These are phyloP conservation scores for Cololabis saira DNA, from an alignment of 2,113 vertebrate species.

Conservation along the genomic window DNA sequence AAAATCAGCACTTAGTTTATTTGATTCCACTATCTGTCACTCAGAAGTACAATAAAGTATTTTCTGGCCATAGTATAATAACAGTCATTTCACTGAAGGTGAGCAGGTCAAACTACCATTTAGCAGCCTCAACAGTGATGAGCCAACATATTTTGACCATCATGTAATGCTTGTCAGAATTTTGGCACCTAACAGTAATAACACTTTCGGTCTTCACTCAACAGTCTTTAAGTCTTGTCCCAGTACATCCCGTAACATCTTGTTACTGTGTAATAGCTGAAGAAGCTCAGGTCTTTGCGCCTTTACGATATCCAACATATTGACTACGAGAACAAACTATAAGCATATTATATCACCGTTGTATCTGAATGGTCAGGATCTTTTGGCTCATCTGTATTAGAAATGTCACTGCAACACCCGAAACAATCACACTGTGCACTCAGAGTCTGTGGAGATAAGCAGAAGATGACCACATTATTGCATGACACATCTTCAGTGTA, in stretches of 20 bases:
- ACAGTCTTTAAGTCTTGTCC: too few relatives aligned
- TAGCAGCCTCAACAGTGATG: slow-evolving; percentile 1
- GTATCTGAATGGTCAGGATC: slow-evolving; percentile 3
- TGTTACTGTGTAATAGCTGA: too few relatives aligned
- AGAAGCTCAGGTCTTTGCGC: too few relatives aligned
- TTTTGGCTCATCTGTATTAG: slow-evolving; percentile 13
- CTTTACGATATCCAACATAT: too few relatives aligned
- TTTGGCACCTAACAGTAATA: background rate
- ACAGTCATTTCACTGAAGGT: slow-evolving; percentile 3
- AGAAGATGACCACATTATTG: slow-evolving; percentile 89
- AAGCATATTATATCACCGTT: background rate
- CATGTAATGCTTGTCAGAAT: background rate
- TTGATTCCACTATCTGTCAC: slow-evolving; percentile 5
- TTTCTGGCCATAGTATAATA: slow-evolving; percentile 29
- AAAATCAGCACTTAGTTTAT: background rate
- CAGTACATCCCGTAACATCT: too few relatives aligned
- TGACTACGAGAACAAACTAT: background rate
- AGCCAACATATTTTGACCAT: slow-evolving; percentile 16
- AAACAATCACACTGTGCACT: background rate
- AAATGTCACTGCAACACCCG: background rate
- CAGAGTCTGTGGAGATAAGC: slow-evolving; percentile 75
- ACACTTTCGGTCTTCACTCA: too few relatives aligned
- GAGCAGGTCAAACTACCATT: background rate
- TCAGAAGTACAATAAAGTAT: background rate
- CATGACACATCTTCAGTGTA: slow-evolving; percentile 90